Base-by-base conservation (phyloP, 1,140 invertebrate genomes). In the Cyclargus thomasi region DNA sequence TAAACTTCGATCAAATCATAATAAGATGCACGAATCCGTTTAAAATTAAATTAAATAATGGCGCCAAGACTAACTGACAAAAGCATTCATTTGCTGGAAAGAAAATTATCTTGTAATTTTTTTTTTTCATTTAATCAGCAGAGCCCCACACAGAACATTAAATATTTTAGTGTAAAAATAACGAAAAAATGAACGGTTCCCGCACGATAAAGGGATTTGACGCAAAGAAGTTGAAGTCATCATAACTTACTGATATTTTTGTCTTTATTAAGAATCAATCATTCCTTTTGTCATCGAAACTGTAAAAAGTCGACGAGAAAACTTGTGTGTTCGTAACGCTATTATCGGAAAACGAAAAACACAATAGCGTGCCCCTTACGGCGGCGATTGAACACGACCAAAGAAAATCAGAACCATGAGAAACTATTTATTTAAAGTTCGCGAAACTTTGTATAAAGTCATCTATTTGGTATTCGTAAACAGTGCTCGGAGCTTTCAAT, bases 401-500 rank as follows among this genome's bases (percentile, higher is more conserved):
- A 59, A 11, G 55, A 59, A 59, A 59, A 18, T 59, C 55, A 59
- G 55, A 20, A 11, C 55, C 20, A 59, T 20, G 18, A 59, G 55
- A 59, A 59, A 59, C 55, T 59, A 59, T 59, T 20, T 59, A 59
- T 59, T 21, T 59, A 11, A 59, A 59, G 18, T 20, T 59, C 8
- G 55, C 6, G 17, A 59, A 59, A 59, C 55, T 59, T 59, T 59
- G 55, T 20, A 59, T 59, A 59, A 59, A 59, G 18, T 59, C 55
- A 59, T 70, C 57, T 63, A 71, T 71, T 71, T 67, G 29, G 62
- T 71, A 66, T 71, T 71, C 67, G 62, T 68, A 66, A 68, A 23
- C 64, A 59, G 64, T 55, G 57, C 65, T 59, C 59, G 68, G 55
- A 68, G 67, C 63, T 68, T 67, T 71, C 64, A 67, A 67, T 71